These are phyloP conservation scores for Plecturocebus donacophilus DNA, from an alignment of 2,113 vertebrate species.

Conservation along the genomic window DNA sequence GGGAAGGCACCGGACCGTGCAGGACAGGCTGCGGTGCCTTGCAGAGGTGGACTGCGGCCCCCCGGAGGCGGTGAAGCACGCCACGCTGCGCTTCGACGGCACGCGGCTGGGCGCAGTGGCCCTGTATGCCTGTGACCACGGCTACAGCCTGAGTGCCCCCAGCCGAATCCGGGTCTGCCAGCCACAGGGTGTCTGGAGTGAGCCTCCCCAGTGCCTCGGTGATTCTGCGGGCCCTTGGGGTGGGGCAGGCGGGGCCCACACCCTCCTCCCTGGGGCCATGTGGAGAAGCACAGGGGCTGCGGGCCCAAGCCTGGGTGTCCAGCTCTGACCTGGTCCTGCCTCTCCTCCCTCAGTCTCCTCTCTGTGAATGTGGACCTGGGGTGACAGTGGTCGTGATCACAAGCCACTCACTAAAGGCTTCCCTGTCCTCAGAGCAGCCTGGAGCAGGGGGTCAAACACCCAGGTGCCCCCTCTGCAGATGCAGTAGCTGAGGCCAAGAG, in stretches of 20 bases:
- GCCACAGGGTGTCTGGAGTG: conserved; percentile 91
- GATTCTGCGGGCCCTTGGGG: conserved; percentile 58
- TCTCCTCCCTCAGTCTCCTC: background rate
- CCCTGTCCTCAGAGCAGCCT: background rate
- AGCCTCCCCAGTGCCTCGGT: conserved; percentile 93
- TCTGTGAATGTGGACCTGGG: background rate
- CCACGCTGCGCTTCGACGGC: conserved; percentile 89
- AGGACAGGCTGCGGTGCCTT: background rate
- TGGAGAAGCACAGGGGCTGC: background rate
- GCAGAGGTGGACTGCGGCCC: conserved; percentile 90
- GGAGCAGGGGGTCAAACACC: too few relatives aligned
- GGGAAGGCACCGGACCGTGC: background rate
- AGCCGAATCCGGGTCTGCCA: conserved; percentile 89
- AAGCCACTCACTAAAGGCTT: background rate
- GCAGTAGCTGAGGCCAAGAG: background rate
- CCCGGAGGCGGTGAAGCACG: conserved; percentile 90
- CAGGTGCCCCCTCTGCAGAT: background rate
- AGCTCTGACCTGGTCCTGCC: background rate
- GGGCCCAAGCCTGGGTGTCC: background rate
- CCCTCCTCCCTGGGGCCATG: background rate
- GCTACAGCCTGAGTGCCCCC: conserved; percentile 87
- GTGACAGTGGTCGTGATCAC: too few relatives aligned
- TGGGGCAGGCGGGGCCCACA: background rate
- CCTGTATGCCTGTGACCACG: conserved; percentile 88
- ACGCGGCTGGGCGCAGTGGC: conserved; percentile 89